Evolutionary conservation across 2,797 vertebrate species (phyloP), one percentile per base, ranked within the genome.

Genomic region (Macrochelys suwanniensis): DNA sequence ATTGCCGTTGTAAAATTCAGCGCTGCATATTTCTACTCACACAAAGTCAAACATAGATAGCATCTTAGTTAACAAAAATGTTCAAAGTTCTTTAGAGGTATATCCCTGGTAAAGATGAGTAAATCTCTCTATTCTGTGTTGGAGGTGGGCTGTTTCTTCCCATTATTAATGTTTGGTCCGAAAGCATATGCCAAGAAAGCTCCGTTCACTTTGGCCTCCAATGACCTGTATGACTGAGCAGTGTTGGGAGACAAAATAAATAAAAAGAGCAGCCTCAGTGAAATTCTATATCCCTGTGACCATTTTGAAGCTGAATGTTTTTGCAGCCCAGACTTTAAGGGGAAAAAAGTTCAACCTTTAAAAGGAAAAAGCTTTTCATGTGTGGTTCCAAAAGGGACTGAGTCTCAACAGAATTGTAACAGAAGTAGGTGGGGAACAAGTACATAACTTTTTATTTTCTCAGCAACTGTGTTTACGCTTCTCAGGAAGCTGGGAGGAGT

Each of bases 261-360:
- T 76, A 77, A 77, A 77, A 49, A 11, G 74, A 77, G 45, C 45
- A 77, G 15, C 13, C 26, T 87, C 59, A 92, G 1, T 50, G 71
- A 51, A 92, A 87, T 82, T 85, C 45, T 68, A 51, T 53, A 68
- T 74, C 33, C 65, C 26, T 94, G 26, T 11, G 42, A 16, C 3
- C 5, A 2, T 87, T 89, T 87, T 71, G 54, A 94, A 91, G 23
- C 25, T 11, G 5, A 74, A 5, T 26, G 7, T 50, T 93, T 91
- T 51, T 88, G 25, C 19, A 82, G 15, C 56, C 49, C 21, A 82
- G 42, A 31, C 9, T 17, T 81, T 1, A 28, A 80, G 33, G 76
- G 31, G 50, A 45, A 74, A 3, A 74, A 5, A 16, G 21, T 68
- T n/a, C 61, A 68, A 68, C n/a, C 9, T 37, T 68, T 37, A 68